Conservation (phyloP, 2,888 invertebrate species). For the Muscina levida region DNA sequence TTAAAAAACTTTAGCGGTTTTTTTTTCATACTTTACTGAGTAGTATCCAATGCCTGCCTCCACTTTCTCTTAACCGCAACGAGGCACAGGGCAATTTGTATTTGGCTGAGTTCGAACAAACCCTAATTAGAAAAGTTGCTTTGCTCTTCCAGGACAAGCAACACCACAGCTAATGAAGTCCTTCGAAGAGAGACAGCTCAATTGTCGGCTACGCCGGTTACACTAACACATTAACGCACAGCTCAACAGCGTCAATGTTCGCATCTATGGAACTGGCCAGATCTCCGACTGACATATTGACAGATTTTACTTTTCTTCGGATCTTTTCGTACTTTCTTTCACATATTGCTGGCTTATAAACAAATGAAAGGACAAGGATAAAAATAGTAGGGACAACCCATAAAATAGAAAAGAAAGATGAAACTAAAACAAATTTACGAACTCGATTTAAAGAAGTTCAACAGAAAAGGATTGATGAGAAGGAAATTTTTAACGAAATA, state of each 20-base stretch:
- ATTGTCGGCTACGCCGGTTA: slow-evolving; percentile 35
- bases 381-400: no score
- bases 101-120: slow-evolving; percentile 41
- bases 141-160: slow-evolving; percentile 50
- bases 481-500: slow-evolving; percentile 21
- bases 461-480: slow-evolving; percentile 15
- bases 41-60: no score
- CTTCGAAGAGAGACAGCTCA: slow-evolving; percentile 42
- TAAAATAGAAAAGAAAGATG: not conserved
- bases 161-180: slow-evolving; percentile 52
- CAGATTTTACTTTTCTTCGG: slow-evolving; percentile 30
- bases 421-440: slow-evolving; percentile 9
- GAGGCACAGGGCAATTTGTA: slow-evolving; percentile 10
- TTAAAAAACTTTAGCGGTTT: slow-evolving; percentile 51
- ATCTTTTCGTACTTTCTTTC: slow-evolving; percentile 14
- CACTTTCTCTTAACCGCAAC: no score
- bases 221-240: not conserved
- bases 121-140: slow-evolving; percentile 65
- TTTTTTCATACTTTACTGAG: not conserved
- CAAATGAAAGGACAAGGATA: no score
- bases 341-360: not conserved
- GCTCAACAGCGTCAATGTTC: slow-evolving; percentile 20
- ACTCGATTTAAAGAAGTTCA: not conserved
- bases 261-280: not conserved
- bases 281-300: slow-evolving; percentile 41